These are phyloP conservation scores for Oikopleura vanhoeffeni DNA, from an alignment of 23 tunicate genomes.

Conservation along the genomic window DNA sequence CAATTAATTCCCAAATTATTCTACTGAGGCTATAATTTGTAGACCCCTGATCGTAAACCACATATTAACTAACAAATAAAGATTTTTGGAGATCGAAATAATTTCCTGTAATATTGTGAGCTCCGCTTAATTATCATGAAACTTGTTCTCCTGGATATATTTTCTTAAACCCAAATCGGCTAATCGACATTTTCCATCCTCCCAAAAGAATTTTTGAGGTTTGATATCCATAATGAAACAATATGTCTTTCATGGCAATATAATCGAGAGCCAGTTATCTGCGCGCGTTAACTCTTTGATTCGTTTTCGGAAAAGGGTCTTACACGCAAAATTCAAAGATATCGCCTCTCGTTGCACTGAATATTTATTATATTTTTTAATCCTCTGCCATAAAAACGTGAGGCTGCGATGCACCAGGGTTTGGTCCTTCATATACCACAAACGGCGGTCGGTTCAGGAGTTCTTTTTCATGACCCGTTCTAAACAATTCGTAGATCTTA, in stretches of 20 bases:
- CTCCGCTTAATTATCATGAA: neutral
- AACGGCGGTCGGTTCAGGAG: no score
- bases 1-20: no score
- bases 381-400: no score
- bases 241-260: neutral
- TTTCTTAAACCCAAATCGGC: neutral
- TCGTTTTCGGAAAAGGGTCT: neutral
- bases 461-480: no score
- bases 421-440: no score
- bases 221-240: neutral
- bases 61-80: no score
- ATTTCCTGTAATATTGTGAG: neutral
- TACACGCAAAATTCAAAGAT: neutral
- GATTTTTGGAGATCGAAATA: no score
- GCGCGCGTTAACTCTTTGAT: neutral
- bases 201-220: neutral
- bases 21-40: no score
- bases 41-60: no score
- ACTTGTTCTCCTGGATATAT: neutral
- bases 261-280: neutral
- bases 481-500: no score
- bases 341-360: neutral
- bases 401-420: no score
- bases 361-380: no score
- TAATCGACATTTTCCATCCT: constrained; percentile 11